These are phyloP conservation scores for Ctenosaura bakeri DNA, from an alignment of 2,797 vertebrate species.

Conservation along the genomic window DNA sequence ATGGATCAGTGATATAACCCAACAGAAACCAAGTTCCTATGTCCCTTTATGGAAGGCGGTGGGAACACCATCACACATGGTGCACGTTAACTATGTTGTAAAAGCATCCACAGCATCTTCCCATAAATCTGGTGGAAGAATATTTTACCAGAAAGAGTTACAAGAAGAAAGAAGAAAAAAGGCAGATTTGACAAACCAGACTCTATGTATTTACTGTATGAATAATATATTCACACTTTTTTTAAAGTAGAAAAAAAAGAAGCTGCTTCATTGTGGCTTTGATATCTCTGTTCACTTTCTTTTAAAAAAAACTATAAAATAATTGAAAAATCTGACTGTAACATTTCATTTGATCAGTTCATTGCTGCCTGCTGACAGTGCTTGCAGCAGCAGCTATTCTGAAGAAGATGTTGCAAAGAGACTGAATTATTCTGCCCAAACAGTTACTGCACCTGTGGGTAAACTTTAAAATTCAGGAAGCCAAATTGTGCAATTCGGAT, in stretches of 20 bases:
- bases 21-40: neutral
- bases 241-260: neutral
- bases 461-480: neutral
- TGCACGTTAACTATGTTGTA: neutral
- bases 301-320: neutral
- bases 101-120: neutral
- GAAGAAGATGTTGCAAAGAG: constrained; percentile 16
- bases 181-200: neutral
- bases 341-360: neutral
- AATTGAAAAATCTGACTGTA: neutral
- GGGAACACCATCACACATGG: neutral
- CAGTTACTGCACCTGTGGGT: constrained; percentile 16
- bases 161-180: neutral
- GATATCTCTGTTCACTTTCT: constrained; percentile 9
- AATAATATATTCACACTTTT: neutral
- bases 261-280: neutral
- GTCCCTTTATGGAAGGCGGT: neutral
- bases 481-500: neutral
- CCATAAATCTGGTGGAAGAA: neutral
- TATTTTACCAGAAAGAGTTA: neutral
- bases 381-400: neutral
- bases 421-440: neutral
- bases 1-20: neutral
- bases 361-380: neutral
- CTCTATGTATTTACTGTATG: neutral